Percentiles rank a stretch among this genome's conserved stretches.
Evolutionary conservation across 1,140 invertebrate genomes (phyloP).

Genomic region (Himalopsyche phryganea): DNA sequence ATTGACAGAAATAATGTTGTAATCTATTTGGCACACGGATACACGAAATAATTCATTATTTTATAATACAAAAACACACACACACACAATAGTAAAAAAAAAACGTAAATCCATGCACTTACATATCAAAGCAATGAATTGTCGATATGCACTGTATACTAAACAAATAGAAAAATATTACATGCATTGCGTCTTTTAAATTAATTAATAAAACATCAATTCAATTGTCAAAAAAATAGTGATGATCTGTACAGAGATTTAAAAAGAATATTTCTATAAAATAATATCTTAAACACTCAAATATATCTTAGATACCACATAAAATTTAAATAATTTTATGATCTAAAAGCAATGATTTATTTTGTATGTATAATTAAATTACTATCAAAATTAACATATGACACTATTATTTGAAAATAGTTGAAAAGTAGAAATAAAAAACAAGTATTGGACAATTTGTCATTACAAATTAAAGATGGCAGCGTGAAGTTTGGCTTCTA

Average conservation of each 20-base stretch:
- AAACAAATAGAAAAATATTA: constrained; percentile 15
- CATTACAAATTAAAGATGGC: too few species aligned
- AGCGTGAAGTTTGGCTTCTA: too few species aligned
- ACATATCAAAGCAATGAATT: constrained; percentile 32
- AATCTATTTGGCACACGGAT: constrained; percentile 28
- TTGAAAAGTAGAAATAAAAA: too few species aligned
- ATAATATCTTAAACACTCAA: not conserved
- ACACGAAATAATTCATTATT: constrained; percentile 11
- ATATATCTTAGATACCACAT: not conserved
- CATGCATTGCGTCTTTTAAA: not conserved
- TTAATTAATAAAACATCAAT: not conserved
- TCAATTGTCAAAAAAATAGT: not conserved
- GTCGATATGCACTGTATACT: constrained; percentile 28
- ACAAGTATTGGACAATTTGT: too few species aligned
- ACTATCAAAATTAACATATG: too few species aligned
- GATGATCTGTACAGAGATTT: not conserved
- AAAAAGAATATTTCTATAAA: not conserved
- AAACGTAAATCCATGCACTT: constrained; percentile 31
- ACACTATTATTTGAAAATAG: too few species aligned
- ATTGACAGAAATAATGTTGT: constrained; percentile 23
- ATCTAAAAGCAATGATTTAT: not conserved
- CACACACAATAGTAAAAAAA: constrained; percentile 16
- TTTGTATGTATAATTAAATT: not conserved
- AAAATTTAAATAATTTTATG: not conserved
- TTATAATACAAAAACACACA: constrained; percentile 26